phyloP scores from a whole-genome alignment of 2,888 invertebrate genomes.

The Erpobdella octoculata region DNA sequence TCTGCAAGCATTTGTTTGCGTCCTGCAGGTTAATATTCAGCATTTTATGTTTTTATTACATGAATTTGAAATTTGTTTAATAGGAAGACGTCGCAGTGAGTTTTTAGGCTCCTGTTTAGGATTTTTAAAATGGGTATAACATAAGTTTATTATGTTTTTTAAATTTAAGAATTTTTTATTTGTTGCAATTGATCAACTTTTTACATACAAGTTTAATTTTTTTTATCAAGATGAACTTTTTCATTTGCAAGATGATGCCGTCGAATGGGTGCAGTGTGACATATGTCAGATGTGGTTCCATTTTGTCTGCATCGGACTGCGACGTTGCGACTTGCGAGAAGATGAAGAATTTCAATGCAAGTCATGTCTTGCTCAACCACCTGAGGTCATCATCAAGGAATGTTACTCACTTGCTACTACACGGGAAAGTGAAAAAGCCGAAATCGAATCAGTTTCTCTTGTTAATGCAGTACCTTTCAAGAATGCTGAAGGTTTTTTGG shows the following conservation, averaged over 20 bases:
- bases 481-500: background rate
- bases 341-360: constrained; percentile 77
- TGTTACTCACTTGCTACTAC: background rate
- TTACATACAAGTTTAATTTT: no score
- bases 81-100: no score
- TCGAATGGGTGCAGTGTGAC: constrained; percentile 96
- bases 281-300: constrained; percentile 96
- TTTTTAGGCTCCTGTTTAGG: no score
- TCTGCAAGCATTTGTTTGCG: no score
- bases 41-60: no score
- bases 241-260: constrained; percentile 63
- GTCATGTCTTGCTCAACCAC: constrained; percentile 20
- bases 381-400: background rate
- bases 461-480: background rate
- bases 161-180: no score
- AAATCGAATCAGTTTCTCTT: background rate
- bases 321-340: constrained; percentile 67
- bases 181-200: no score
- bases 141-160: no score
- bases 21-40: no score
- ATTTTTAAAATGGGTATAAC: no score
- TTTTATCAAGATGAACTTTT: background rate
- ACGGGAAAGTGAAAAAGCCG: background rate
- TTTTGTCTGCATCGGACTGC: constrained; percentile 84
- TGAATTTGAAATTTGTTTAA: no score